Base-by-base conservation (phyloP, 2,113 vertebrate genomes). In the Lathamus discolor region DNA sequence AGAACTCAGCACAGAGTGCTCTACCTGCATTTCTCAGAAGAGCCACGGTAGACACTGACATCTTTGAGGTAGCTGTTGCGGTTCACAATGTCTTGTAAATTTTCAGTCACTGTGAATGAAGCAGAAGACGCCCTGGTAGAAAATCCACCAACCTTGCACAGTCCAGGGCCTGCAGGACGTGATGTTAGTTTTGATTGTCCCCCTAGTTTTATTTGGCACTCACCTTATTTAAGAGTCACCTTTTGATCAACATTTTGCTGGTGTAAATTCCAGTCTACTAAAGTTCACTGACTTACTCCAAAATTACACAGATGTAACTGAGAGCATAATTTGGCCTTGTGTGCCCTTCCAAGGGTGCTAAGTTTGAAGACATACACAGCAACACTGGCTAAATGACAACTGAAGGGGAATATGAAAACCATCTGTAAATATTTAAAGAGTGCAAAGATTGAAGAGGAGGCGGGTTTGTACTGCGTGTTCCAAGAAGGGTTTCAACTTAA, bases 381-480 rank as follows among this genome's bases (percentile, higher is more conserved):
- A 69, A 76, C 57, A 11, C 33, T 82, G 84, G 52, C 55, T 91
- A 48, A 91, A 78, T 61, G 86, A 73, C 77, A 75, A n/a, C 55
- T 84, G 55, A 82, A 85, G 57, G 62, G 48, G 62, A 89, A 44
- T 84, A 72, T 76, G 55, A 89, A 95, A 95, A 82, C 62, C 66
- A 91, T 76, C 86, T 87, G 88, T 75, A 84, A 87, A 79, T 84
- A 86, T 84, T 92, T 70, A 61, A 92, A 86, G 48, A 69, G 37
- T 68, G 19, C 70, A 92, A 79, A 82, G 78, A 62, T 49, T 84
- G 66, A 87, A 84, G 84, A 92, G 54, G 57, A 77, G 86, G n/a
- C 0, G 1, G 31, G 28, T 46, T 95, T 68, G 57, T 37, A 51
- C 37, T 73, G 18, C 17, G 4, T 27, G 52, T 92, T 94, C 54